Evolutionary conservation across 2,113 vertebrate species (phyloP), one percentile per base, ranked within the genome.

Genomic region (Clarias gariepinus): DNA sequence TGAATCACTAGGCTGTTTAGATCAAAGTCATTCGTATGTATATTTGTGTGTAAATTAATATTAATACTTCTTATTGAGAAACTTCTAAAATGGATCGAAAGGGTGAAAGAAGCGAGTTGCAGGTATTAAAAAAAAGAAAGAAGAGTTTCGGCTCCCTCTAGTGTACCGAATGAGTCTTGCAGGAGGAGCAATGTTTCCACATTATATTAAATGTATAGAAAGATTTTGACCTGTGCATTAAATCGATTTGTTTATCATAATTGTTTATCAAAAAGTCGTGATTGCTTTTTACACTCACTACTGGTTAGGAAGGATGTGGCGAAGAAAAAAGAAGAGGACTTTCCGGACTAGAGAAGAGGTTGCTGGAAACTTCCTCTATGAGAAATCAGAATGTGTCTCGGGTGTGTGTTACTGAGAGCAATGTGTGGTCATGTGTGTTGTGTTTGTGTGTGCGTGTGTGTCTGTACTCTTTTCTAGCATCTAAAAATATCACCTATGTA

Each of bases 401-500:
- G 10, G 41, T 77, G 52, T 55, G 41, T 71, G 1, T 21, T 73
- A 41, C 21, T 25, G 41, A 74, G 36, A 52, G 19, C 13, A 15
- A 53, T 83, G 80, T n/a, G 13, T 64, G 80, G 41, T 30, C 41
- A n/a, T 18, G 55, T 52, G 81, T 53, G 61, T 68, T 53, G 61
- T 68, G 41, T 41, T 11, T 28, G 64, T 76, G 30, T 69, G 60
- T 25, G 18, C 47, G 53, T 30, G 30, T 12, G 21, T 74, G 23
- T 33, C 15, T 52, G 9, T 53, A 58, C 13, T 64, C n/a, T 25
- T 47, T 30, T 18, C 28, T 52, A 10, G 5, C 52, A 78, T 36
- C 85, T 90, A 87, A 82, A 88, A 87, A 85, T 87, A 88, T 66
- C 23, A 52, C 76, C 30, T 19, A 21, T 71, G 7, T 55, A 41